Base-by-base conservation (phyloP, 2,797 vertebrate species). In the Chromobotia macracanthus region DNA sequence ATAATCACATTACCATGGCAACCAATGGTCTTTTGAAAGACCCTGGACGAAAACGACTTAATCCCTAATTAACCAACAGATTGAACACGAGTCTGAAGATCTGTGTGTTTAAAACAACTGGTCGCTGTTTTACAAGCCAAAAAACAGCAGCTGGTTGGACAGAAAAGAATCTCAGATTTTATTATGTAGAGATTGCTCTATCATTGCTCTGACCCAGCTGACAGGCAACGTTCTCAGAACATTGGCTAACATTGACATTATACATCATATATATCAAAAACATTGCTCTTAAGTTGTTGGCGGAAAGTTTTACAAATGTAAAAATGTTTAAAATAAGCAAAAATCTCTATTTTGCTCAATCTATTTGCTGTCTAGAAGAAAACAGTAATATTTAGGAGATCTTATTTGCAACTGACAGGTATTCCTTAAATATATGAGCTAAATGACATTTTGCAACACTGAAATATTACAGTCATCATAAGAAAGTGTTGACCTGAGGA, bases 61-160 rank as follows among this genome's bases (percentile, higher is more conserved):
- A 79, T 8, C 48, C 16, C 77, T 79, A 79, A 79, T 79, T 79
- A 64, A 58, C 56, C 8, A 64, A 72, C 35, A 55, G 76, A 78
- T 71, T 71, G 28, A 78, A 53, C 19, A 51, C 71, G 77, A 72
- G 55, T 21, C 48, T 38, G 19, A 51, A 58, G 21, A 2, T 28
- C 68, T 53, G 21, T n/a, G n/a, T 38, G 55, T 70, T 61, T 28
- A 72, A 28, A 79, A 8, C 60, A 72, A 48, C 21, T 72, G 16
- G 10, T 21, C 68, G 41, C 19, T 72, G 77, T 79, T 79, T 71
- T 58, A 41, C 21, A 12, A 2, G 6, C 6, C 50, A 66, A 67
- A 66, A 18, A 76, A 19, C 21, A 0, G 16, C 21, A 13, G 31
- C 5, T 16, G 60, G 31, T 31, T 35, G 25, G 15, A 6, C 8